Base-by-base conservation (phyloP, 2,888 invertebrate genomes). In the Disparrhopalites patrizii region DNA sequence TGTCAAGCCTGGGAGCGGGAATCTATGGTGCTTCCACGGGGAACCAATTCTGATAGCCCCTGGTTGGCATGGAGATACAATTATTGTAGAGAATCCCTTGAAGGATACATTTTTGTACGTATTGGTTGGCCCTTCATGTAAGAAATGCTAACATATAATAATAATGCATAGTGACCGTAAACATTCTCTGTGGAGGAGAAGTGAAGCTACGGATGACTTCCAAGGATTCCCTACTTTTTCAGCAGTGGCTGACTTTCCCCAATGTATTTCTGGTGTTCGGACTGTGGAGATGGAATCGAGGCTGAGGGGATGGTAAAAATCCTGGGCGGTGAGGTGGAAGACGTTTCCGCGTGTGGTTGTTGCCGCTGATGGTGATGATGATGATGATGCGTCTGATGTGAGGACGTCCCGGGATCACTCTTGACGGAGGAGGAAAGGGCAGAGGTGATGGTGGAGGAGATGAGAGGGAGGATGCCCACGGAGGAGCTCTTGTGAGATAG, bases 221-320 rank as follows among this genome's bases (percentile, higher is more conserved):
- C n/a, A n/a, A n/a, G n/a, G n/a, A n/a, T n/a, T n/a, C n/a, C n/a
- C 69, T 69, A 72, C 69, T 74, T 72, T 57, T 74, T 74, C 28
- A 74, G 65, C 25, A 74, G 70, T 27, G 74, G 74, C 54, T 74
- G 74, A 67, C 68, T 71, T 61, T 74, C 74, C 30, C 71, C 72
- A 20, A 63, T 20, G 40, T 63, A 58, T 28, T 58, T 30, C 15
- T 54, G 58, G 55, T 57, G 54, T 3, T 43, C 56, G 18, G 33
- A 33, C 25, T 36, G 51, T 20, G 62, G 25, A n/a, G 62, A 27
- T 23, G 38, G 58, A 25, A 60, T 33, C 10, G 55, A 47, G 61
- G 57, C 23, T 15, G 68, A 51, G 10, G 66, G 57, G 30, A 56
- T 62, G 3, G 68, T 65, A 30, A 65, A 65, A 23, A 68, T 69